Evolutionary conservation across 2,888 invertebrate species (phyloP).

Genomic region (Tiliacea citrago): DNA sequence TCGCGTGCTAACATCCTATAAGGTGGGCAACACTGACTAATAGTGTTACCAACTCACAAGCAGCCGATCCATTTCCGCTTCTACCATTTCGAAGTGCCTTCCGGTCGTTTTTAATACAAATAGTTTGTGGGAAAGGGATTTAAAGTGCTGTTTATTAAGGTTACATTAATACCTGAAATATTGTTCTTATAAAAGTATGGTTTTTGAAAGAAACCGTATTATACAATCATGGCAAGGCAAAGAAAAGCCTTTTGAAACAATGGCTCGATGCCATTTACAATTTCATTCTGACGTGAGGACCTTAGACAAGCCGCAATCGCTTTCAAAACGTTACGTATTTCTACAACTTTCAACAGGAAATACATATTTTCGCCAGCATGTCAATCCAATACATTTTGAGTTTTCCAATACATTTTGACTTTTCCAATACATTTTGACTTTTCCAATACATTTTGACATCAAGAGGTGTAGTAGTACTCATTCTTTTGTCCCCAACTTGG

Average conservation of each 20-base stretch:
- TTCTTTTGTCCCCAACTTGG: neutral
- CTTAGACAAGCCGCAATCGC: too few relatives aligned
- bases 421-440: too few relatives aligned
- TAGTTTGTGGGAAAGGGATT: conserved; percentile 40
- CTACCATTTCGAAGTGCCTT: conserved; percentile 71
- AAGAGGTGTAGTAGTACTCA: neutral
- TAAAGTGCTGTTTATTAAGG: conserved; percentile 29
- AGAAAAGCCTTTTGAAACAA: neutral
- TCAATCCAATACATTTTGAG: too few relatives aligned
- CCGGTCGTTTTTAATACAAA: conserved; percentile 70
- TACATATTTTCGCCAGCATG: too few relatives aligned
- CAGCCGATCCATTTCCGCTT: conserved; percentile 74
- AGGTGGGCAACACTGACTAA: conserved; percentile 81
- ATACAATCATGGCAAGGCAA: too few relatives aligned
- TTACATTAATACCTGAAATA: neutral
- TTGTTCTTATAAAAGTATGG: neutral
- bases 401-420: too few relatives aligned
- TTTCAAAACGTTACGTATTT: too few relatives aligned
- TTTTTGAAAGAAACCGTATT: neutral
- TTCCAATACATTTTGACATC: too few relatives aligned
- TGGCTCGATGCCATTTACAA: neutral
- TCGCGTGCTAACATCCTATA: conserved; percentile 69
- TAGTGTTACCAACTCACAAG: conserved; percentile 76
- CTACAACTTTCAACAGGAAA: too few relatives aligned
- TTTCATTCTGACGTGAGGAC: too few relatives aligned